Conservation (phyloP, 2,888 invertebrate species). For the Mythimna albipuncta region DNA sequence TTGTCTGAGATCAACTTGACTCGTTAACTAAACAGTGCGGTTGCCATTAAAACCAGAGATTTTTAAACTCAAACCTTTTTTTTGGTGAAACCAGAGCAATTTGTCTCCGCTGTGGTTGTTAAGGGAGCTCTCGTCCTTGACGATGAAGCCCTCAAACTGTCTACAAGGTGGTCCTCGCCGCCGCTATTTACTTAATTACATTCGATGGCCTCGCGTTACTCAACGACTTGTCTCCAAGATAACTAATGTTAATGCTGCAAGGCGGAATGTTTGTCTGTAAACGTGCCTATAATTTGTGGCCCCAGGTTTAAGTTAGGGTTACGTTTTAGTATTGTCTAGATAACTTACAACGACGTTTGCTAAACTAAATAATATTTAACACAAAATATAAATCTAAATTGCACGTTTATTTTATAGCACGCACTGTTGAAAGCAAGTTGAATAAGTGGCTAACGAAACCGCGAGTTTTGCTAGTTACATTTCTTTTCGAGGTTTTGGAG, state of each 20-base stretch:
- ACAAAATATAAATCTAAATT: slow-evolving; percentile 27
- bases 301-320: slow-evolving; percentile 31
- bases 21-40: slow-evolving; percentile 11
- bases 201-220: slow-evolving; percentile 78
- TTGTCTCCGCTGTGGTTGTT: slow-evolving; percentile 16
- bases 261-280: slow-evolving; percentile 46
- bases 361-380: slow-evolving; percentile 55
- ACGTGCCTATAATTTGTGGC: slow-evolving; percentile 45
- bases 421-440: slow-evolving; percentile 21
- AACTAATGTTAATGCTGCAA: slow-evolving; percentile 69
- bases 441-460: slow-evolving; percentile 25
- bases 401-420: slow-evolving; percentile 24
- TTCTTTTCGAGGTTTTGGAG: slow-evolving; percentile 33
- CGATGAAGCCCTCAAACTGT: slow-evolving; percentile 80
- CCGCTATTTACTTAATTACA: slow-evolving; percentile 74
- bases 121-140: slow-evolving; percentile 47
- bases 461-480: slow-evolving; percentile 21
- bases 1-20: slow-evolving; percentile 1
- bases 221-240: slow-evolving; percentile 69
- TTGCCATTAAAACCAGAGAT: slow-evolving; percentile 25
- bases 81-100: slow-evolving; percentile 44
- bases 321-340: slow-evolving; percentile 45
- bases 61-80: slow-evolving; percentile 24
- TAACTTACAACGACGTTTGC: slow-evolving; percentile 41
- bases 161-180: slow-evolving; percentile 78